Base-by-base conservation (phyloP, 2,113 vertebrate species). In the Phrynosoma platyrhinos region DNA sequence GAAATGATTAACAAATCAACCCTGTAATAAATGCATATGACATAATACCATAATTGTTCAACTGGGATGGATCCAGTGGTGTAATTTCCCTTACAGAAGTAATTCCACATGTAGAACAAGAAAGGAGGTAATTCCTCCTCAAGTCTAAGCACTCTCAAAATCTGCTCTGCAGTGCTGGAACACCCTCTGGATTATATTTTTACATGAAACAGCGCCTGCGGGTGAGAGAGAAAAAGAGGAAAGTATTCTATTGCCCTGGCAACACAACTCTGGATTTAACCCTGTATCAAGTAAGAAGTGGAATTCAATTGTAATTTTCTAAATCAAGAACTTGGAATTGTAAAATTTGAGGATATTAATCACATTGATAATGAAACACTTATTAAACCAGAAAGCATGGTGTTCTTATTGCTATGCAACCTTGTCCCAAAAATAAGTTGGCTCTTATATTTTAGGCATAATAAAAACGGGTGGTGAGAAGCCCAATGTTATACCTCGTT, bases 401-500 rank as follows among this genome's bases (percentile, higher is more conserved):
- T 30, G 12, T 66, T 66, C 32, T 64, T 53, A 27, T 13, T 27
- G 23, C 4, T 81, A 20, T 64, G 36, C 25, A 47, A 79, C 20
- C 25, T 82, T 82, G 21, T 66, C 5, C 40, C 27, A 42, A 4
- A 66, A 4, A 32, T 25, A 42, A 84, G 87, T 90, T 94, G 92
- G 14, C 83, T 93, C 86, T 92, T 91, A 91, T 93, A 88, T 30
- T 87, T 36, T 94, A 98, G 97, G 97, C 90, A 96, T 98, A 95
- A 97, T 98, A 93, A 97, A 97, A 94, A 95, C 97, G 78, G 97
- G 97, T 89, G 97, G 97, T 36, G 91, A 95, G 90, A 97, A 94
- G 88, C 96, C 97, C 79, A 97, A 97, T 92, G 96, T 98, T 66
- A 97, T 97, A 94, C 97, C 97, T 3, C 96, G 94, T 89, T 97